phyloP scores from a whole-genome alignment of 2,888 invertebrate species.

The Subacronicta megacephala region DNA sequence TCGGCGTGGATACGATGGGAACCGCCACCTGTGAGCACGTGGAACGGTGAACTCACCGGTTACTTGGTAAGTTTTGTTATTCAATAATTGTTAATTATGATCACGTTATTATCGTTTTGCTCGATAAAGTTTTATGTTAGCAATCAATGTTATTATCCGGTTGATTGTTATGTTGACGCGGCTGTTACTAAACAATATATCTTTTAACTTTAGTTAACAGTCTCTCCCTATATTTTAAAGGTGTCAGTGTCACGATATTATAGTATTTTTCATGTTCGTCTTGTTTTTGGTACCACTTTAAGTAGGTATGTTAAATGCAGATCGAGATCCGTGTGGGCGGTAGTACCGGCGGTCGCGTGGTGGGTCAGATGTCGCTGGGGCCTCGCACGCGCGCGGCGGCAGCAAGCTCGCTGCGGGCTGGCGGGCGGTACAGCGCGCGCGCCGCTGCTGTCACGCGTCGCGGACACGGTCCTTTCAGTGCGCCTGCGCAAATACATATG shows the following conservation, averaged over 20 bases:
- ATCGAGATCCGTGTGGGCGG: constrained; percentile 83
- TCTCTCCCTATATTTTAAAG: too few relatives aligned
- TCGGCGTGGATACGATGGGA: constrained; percentile 95
- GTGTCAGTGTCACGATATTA: too few relatives aligned
- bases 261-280: too few relatives aligned
- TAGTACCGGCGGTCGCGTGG: constrained; percentile 78
- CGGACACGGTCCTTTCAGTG: constrained; percentile 97
- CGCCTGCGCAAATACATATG: constrained; percentile 93
- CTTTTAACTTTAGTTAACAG: too few relatives aligned
- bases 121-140: constrained; percentile 57
- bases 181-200: neutral
- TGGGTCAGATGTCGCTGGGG: constrained; percentile 96
- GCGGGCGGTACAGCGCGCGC: constrained; percentile 95
- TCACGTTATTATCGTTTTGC: constrained; percentile 52
- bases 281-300: neutral
- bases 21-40: constrained; percentile 93
- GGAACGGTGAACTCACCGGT: constrained; percentile 95
- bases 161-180: constrained; percentile 1
- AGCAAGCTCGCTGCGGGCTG: constrained; percentile 95
- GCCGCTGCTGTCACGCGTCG: constrained; percentile 96
- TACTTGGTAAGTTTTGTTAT: constrained; percentile 93
- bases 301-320: constrained; percentile 53
- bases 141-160: constrained; percentile 4
- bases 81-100: constrained; percentile 57
- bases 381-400: constrained; percentile 96